Base-by-base conservation (phyloP, 2,113 vertebrate genomes). In the Alces alces region DNA sequence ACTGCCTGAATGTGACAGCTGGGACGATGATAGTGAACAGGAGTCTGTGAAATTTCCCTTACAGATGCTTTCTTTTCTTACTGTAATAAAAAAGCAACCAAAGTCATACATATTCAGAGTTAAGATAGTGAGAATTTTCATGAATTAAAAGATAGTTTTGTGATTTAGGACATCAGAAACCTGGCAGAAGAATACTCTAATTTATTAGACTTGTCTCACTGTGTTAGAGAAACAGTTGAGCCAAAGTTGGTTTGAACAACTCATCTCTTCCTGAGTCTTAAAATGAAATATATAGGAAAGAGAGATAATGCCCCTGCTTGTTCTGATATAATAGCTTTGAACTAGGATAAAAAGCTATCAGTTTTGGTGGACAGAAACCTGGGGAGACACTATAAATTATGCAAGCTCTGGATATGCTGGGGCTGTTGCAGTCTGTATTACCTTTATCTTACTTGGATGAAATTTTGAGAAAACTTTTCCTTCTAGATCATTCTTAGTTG, bases 101-200 rank as follows among this genome's bases (percentile, higher is more conserved):
- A 73, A 45, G 30, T 16, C 45, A 86, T 6, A 57, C 17, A 82
- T 21, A 73, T 87, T 93, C 43, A 95, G 58, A 89, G 17, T 91
- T 93, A 83, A 88, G 84, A 76, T 78, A 45, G 89, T 30, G 17
- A 73, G 27, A 50, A 93, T 61, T 92, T 33, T 60, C 36, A 92
- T 83, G 36, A 93, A 92, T 64, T 93, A 86, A 58, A 97, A 93
- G 55, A 93, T 45, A 91, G 83, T 21, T 95, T 85, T 82, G 50
- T 95, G 86, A 96, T 73, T 39, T 36, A 92, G 64, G 43, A 93
- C 39, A 96, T 52, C 28, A 91, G 47, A 90, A 94, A 70, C 36
- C 36, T 90, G 36, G 27, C 58, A 97, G 86, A 94, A 83, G 60
- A 87, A 54, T 61, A 82, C n/a, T 92, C 60, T 96, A 57, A 88